Conservation (phyloP, 2,797 vertebrate species). For the Cephalopachus bancanus region DNA sequence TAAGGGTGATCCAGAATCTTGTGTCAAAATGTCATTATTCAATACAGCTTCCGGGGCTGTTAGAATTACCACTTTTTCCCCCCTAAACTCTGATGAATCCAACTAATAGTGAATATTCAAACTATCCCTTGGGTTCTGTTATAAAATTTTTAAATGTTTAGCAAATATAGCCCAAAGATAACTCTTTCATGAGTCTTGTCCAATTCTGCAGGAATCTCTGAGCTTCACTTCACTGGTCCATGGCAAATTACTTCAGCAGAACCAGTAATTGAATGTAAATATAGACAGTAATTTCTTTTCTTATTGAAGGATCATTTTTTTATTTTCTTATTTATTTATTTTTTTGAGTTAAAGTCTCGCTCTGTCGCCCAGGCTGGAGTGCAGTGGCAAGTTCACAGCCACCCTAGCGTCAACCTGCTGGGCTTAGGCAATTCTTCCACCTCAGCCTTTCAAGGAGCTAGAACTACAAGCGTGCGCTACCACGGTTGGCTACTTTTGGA, state of each 20-base stretch:
- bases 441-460: too few species aligned
- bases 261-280: background rate
- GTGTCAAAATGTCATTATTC: background rate
- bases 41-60: background rate
- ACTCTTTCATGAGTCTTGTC: background rate
- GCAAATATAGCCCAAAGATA: background rate
- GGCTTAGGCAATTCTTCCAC: too few species aligned
- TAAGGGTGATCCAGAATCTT: background rate
- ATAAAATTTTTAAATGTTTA: constrained; percentile 31
- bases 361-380: too few species aligned
- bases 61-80: background rate
- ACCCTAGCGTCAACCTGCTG: too few species aligned
- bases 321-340: too few species aligned
- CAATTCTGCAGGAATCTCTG: background rate
- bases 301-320: background rate
- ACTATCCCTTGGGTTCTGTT: background rate
- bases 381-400: too few species aligned
- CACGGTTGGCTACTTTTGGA: too few species aligned
- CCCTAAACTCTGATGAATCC: background rate
- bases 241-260: background rate
- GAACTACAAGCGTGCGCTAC: too few species aligned
- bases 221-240: background rate
- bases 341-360: too few species aligned
- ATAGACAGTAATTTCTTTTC: background rate
- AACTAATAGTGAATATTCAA: background rate